Base-by-base conservation (phyloP, 1,140 invertebrate genomes). In the Drosophila leontia region DNA sequence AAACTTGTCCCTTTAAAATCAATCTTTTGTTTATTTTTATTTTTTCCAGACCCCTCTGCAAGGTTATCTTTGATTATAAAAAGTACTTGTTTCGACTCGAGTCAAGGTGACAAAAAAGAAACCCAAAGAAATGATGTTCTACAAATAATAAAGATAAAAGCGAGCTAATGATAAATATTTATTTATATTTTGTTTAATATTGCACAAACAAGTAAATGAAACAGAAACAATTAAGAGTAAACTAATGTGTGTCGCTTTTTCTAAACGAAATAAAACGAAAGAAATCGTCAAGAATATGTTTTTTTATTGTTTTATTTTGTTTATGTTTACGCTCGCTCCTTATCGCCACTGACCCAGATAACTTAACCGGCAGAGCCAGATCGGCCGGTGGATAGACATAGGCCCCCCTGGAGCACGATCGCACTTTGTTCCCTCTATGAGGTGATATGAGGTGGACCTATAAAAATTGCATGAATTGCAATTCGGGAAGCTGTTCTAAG, bases 211-310 rank as follows among this genome's bases (percentile, higher is more conserved):
- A 72, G 69, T 72, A 65, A 37, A 69, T 47, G 53, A 29, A 77
- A 50, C 48, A 55, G 42, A 23, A 56, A 42, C 57, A 51, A 67
- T 39, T 51, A 51, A 51, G 50, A 51, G 50, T 51, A 55, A 37
- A 76, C 55, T 63, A 56, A 42, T 70, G 78, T 78, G 78, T 85
- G 82, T 85, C 82, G 82, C 82, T 85, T 85, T 84, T 85, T 85
- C 82, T 85, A 85, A 63, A 85, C 69, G 70, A 84, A 84, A 84
- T 80, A 80, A 84, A 80, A 60, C 37, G 57, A 39, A 80, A 61
- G 58, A 70, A 72, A 67, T 53, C 62, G 67, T 50, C 41, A 75
- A 59, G 17, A 53, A 37, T 23, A 37, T 32, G 7, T 37, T 1
- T 34, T 34, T 32, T 34, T 51, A 7, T 56, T 32, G 3, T 6